Evolutionary conservation across 2,888 invertebrate species (phyloP), one percentile per base, ranked within the genome.

Genomic region (Leptura quadrifasciata): DNA sequence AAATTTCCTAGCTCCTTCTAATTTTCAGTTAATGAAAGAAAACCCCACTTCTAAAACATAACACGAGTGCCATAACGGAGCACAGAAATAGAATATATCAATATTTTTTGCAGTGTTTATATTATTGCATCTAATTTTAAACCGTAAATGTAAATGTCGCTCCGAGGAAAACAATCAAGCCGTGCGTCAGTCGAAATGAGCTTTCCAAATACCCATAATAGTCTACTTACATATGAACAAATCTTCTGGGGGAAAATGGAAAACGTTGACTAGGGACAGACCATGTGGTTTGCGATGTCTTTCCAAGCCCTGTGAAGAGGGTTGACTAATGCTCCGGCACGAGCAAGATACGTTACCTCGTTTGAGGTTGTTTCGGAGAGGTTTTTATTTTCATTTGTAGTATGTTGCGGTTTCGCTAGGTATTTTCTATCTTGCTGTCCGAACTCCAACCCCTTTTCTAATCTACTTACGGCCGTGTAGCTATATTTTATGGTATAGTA

Each of bases 241-340:
- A 74, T 76, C 71, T 74, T 71, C 76, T 47, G 61, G 21, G 63
- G 18, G 54, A 67, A 52, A 55, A 72, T 58, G 47, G 35, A 64
- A 70, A 77, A 77, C 64, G 72, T 70, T 67, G 65, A 72, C 75
- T 65, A 73, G 79, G 80, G 76, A 79, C 78, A 76, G 77, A 84
- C 85, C 84, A 81, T 85, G 86, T 85, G 86, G 86, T 85, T 82
- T 77, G 80, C 80, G 82, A 81, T 83, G 83, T 84, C 85, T 85
- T 83, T 81, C 82, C 76, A 81, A 81, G 83, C 80, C 80, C 81
- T 81, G 85, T 86, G 86, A 86, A 85, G 84, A 87, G 87, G 87
- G 87, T 87, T 86, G 84, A 86, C 85, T 86, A 85, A 86, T 86
- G 85, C 83, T 83, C 75, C 65, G 71, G 79, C 76, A 65, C 80